Evolutionary conservation across 2,113 vertebrate genomes (phyloP).

Genomic region (Erpornis zantholeuca): DNA sequence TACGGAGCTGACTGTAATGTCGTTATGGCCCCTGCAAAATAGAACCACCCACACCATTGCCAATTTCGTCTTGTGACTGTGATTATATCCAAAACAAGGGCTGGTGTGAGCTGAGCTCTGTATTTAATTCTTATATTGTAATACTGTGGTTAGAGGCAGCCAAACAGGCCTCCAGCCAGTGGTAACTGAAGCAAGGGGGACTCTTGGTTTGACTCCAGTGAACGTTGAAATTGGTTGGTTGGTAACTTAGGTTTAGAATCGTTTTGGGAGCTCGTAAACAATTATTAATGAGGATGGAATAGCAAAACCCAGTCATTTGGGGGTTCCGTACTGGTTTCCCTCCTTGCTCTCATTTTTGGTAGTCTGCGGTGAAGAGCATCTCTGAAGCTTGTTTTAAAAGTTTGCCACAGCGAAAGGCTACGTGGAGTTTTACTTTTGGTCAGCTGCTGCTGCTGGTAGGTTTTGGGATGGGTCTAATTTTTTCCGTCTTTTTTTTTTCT

Average conservation of each 20-base stretch:
- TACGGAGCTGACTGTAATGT: not conserved
- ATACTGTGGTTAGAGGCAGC: slow-evolving; percentile 45
- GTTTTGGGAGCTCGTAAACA: not conserved
- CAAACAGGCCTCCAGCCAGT: slow-evolving; percentile 9
- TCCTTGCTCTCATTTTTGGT: not conserved
- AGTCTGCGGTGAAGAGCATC: not conserved
- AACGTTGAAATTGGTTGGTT: not conserved
- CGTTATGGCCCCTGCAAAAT: slow-evolving; percentile 43
- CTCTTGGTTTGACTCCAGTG: not conserved
- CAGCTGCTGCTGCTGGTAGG: not conserved
- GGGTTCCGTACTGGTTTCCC: not conserved
- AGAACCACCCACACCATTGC: slow-evolving; percentile 60
- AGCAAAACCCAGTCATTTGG: not conserved
- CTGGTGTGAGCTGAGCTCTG: slow-evolving; percentile 29
- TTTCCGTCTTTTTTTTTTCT: not conserved
- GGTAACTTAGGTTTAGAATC: not conserved
- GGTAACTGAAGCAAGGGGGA: not conserved
- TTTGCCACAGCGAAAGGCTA: not conserved
- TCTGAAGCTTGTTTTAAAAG: not conserved
- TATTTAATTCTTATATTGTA: slow-evolving; percentile 63
- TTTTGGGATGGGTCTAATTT: not conserved
- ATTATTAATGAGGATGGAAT: slow-evolving; percentile 3
- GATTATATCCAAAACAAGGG: slow-evolving; percentile 59
- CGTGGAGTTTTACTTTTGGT: not conserved
- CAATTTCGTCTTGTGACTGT: slow-evolving; percentile 52